phyloP scores from a whole-genome alignment of 2,113 vertebrate species.

The Syngnathus typhle region DNA sequence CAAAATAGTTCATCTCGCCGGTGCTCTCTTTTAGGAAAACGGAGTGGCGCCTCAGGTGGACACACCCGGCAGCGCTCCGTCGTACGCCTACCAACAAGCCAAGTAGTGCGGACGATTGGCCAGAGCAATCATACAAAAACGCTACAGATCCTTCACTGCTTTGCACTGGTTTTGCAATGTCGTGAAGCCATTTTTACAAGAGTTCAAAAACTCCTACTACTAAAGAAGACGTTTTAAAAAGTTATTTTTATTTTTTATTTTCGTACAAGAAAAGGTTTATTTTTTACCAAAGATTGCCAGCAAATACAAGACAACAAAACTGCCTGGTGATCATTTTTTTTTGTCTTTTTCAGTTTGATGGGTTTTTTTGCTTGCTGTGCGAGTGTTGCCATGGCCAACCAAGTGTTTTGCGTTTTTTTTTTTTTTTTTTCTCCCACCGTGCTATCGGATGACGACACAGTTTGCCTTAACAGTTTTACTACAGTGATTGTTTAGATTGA shows the following conservation, averaged over 20 bases:
- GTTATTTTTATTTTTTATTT: slow-evolving; percentile 93
- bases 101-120: slow-evolving; percentile 85
- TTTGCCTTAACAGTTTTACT: slow-evolving; percentile 96
- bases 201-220: slow-evolving; percentile 57
- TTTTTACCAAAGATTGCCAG: slow-evolving; percentile 85
- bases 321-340: slow-evolving; percentile 74
- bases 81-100: slow-evolving; percentile 92
- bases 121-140: slow-evolving; percentile 90
- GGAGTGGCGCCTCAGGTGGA: slow-evolving; percentile 88
- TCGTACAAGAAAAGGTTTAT: slow-evolving; percentile 81
- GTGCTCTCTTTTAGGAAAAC: slow-evolving; percentile 78
- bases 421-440: slow-evolving; percentile 73
- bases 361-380: slow-evolving; percentile 91
- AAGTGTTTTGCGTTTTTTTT: slow-evolving; percentile 77
- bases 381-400: slow-evolving; percentile 86
- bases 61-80: slow-evolving; percentile 88
- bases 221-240: slow-evolving; percentile 66
- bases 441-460: slow-evolving; percentile 70
- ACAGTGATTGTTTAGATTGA: slow-evolving; percentile 75
- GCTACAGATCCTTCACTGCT: slow-evolving; percentile 89
- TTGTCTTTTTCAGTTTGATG: slow-evolving; percentile 64
- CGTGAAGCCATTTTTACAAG: slow-evolving; percentile 84
- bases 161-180: slow-evolving; percentile 93
- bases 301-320: slow-evolving; percentile 80
- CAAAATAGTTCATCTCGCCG: no score